Percentiles rank a stretch among this genome's conserved stretches.
Evolutionary conservation across 2,113 vertebrate species (phyloP).

Genomic region (Gnathonemus echidnorhynchus): DNA sequence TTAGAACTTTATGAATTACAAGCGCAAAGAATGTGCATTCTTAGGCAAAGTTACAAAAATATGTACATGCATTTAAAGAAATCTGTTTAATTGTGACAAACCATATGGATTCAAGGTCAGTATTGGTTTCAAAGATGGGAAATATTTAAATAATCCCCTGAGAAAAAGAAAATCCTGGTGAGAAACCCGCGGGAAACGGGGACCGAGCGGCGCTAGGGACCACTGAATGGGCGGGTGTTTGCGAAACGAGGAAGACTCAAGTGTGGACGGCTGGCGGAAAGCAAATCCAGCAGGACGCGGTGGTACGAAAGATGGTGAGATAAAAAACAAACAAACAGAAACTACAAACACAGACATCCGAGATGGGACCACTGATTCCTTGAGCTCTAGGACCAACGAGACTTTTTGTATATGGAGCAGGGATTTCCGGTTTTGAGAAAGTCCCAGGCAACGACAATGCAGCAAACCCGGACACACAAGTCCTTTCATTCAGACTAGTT

Average conservation of each 20-base stretch:
- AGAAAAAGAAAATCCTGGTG: constrained; percentile 25
- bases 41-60: not conserved
- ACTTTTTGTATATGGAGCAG: not conserved
- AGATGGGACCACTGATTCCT: not conserved
- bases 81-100: constrained; percentile 33
- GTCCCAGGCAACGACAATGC: not conserved
- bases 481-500: not conserved
- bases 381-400: not conserved
- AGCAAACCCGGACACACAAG: not conserved
- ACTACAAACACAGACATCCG: not conserved
- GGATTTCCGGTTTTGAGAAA: not conserved
- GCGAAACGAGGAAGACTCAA: not conserved
- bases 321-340: not conserved
- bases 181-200: not conserved
- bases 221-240: not conserved
- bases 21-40: constrained; percentile 36
- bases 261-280: not conserved
- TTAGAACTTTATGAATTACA: constrained; percentile 23
- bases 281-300: not conserved
- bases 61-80: not conserved
- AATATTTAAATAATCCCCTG: constrained; percentile 27
- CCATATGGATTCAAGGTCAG: constrained; percentile 27
- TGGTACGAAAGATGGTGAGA: not conserved
- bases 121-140: constrained; percentile 32
- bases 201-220: not conserved